phyloP scores from a whole-genome alignment of 2,113 vertebrate genomes.

The Hypomesus transpacificus region DNA sequence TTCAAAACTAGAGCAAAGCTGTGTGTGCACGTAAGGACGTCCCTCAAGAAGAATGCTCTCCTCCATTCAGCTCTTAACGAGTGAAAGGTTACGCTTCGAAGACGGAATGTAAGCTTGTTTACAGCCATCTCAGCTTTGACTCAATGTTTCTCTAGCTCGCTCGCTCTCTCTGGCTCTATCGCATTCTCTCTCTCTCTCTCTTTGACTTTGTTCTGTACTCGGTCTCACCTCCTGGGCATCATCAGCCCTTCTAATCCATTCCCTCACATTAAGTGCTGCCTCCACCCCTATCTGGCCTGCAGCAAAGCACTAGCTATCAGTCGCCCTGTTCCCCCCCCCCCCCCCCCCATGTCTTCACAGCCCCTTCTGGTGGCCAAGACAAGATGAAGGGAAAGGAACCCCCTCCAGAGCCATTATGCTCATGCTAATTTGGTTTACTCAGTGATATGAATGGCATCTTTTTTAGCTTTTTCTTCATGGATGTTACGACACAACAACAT shows the following conservation, averaged over 20 bases:
- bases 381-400: no score
- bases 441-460: no score
- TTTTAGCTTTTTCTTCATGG: no score
- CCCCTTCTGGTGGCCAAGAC: no score
- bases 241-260: constrained; percentile 68
- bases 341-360: no score
- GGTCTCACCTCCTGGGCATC: constrained; percentile 59
- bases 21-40: not conserved
- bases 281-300: constrained; percentile 54
- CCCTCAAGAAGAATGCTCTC: constrained; percentile 36
- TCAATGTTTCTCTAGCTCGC: not conserved
- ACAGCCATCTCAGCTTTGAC: constrained; percentile 7
- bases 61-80: constrained; percentile 17
- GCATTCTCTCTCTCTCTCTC: constrained; percentile 15
- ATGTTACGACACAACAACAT: no score
- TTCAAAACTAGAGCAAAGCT: constrained; percentile 37
- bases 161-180: not conserved
- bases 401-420: no score
- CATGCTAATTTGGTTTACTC: no score
- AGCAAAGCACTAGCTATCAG: constrained; percentile 56
- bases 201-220: constrained; percentile 47
- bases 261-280: constrained; percentile 63
- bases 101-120: constrained; percentile 33
- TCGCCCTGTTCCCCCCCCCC: constrained; percentile 32
- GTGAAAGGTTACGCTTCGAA: constrained; percentile 16